Percentiles rank a stretch among this genome's conserved stretches.
These are phyloP conservation scores for Zhengitettix transpicula DNA, from an alignment of 2,888 invertebrate genomes.

Conservation along the genomic window DNA sequence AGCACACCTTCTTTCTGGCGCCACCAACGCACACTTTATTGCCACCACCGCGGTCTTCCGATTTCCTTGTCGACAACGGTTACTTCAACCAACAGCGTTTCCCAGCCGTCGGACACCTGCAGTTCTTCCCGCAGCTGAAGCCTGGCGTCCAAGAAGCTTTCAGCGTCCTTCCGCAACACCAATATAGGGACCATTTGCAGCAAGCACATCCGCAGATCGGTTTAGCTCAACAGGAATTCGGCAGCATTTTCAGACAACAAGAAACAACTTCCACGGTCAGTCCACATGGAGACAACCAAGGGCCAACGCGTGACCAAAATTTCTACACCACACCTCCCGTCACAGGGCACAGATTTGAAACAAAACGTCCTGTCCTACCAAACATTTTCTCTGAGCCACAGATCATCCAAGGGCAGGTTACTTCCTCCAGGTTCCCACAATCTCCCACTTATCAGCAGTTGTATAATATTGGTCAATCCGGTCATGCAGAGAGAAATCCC, in stretches of 20 bases:
- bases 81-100: not conserved
- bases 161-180: not conserved
- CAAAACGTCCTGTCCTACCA: not conserved
- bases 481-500: not conserved
- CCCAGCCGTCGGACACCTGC: not conserved
- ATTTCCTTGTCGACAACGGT: conserved; percentile 1
- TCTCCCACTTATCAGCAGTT: not conserved
- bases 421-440: not conserved
- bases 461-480: not conserved
- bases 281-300: not conserved
- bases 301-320: not conserved
- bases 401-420: too few relatives aligned
- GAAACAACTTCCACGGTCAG: not conserved
- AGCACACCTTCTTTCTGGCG: not conserved
- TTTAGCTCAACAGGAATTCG: not conserved
- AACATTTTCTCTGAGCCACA: too few relatives aligned
- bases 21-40: not conserved
- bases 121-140: not conserved
- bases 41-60: conserved; percentile 1
- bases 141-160: not conserved
- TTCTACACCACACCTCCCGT: not conserved
- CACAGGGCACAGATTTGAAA: not conserved
- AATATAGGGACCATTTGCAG: not conserved
- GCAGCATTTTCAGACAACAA: not conserved
- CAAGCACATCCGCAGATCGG: not conserved